phyloP scores from a whole-genome alignment of 2,113 vertebrate species.

The Tor tambroides region DNA sequence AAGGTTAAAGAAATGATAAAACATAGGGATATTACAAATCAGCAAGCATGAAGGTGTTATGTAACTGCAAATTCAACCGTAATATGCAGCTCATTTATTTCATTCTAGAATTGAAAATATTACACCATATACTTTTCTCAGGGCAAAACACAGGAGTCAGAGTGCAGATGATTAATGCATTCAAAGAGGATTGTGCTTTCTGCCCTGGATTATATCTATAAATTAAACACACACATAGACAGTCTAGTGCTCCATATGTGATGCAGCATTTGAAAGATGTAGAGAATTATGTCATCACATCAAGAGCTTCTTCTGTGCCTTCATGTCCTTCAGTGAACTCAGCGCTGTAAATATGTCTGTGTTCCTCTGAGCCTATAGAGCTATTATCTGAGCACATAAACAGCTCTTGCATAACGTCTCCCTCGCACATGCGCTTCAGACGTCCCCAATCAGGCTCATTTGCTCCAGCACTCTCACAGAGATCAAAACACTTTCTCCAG shows the following conservation, averaged over 20 bases:
- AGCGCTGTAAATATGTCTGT: neutral
- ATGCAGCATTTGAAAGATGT: neutral
- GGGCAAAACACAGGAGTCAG: constrained; percentile 11
- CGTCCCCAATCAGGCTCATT: neutral
- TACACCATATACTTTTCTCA: neutral
- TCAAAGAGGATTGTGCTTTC: constrained; percentile 59
- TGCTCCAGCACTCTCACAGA: constrained; percentile 20
- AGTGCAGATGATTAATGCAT: constrained; percentile 51
- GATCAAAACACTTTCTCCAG: constrained; percentile 34
- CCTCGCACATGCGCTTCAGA: constrained; percentile 10
- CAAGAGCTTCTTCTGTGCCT: neutral
- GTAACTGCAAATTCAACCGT: neutral
- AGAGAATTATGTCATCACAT: neutral
- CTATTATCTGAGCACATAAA: constrained; percentile 13
- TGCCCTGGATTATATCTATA: constrained; percentile 62
- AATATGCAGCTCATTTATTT: neutral
- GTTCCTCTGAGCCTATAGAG: constrained; percentile 3
- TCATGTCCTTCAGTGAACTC: neutral
- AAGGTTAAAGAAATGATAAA: neutral
- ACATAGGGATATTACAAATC: neutral
- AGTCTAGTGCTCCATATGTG: constrained; percentile 15
- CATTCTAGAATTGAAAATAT: neutral
- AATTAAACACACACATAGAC: constrained; percentile 57
- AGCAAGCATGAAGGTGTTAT: neutral
- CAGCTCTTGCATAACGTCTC: constrained; percentile 30